Conservation (phyloP, 2,888 invertebrate genomes). For the Antitype chi region DNA sequence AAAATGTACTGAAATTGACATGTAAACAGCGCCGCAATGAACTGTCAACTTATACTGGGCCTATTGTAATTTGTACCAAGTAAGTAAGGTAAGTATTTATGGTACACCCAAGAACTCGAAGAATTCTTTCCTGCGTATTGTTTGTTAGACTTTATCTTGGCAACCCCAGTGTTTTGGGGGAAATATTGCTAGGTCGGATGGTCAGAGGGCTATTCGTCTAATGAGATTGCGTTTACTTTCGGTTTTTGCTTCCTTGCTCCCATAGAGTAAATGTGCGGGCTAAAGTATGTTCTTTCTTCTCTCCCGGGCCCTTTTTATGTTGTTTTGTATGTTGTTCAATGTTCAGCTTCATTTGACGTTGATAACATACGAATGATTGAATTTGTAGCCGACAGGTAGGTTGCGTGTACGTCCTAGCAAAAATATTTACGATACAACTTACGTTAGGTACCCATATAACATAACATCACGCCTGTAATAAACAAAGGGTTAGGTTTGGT, state of each 20-base stretch:
- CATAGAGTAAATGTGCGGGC: constrained; percentile 35
- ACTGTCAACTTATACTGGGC: constrained; percentile 26
- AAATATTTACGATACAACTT: neutral
- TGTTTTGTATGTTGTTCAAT: constrained; percentile 14
- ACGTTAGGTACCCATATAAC: no score
- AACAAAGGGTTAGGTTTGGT: neutral
- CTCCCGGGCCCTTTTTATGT: constrained; percentile 30
- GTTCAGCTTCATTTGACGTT: constrained; percentile 22
- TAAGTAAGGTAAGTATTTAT: constrained; percentile 46
- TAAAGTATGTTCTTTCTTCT: constrained; percentile 26
- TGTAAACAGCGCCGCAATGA: constrained; percentile 17
- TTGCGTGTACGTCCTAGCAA: no score
- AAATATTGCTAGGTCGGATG: constrained; percentile 59
- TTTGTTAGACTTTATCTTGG: constrained; percentile 61
- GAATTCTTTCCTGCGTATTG: constrained; percentile 49
- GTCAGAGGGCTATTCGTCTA: constrained; percentile 57
- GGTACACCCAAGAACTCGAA: constrained; percentile 37
- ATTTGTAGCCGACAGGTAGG: neutral
- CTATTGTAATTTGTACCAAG: constrained; percentile 30
- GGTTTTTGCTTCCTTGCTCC: constrained; percentile 53
- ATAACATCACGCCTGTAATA: neutral
- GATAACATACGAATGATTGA: constrained; percentile 7
- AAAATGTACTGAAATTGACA: constrained; percentile 47
- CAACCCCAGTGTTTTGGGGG: constrained; percentile 50
- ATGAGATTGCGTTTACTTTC: constrained; percentile 61